Evolutionary conservation across 2,797 vertebrate genomes (phyloP).

Genomic region (Simalia tracyae): DNA sequence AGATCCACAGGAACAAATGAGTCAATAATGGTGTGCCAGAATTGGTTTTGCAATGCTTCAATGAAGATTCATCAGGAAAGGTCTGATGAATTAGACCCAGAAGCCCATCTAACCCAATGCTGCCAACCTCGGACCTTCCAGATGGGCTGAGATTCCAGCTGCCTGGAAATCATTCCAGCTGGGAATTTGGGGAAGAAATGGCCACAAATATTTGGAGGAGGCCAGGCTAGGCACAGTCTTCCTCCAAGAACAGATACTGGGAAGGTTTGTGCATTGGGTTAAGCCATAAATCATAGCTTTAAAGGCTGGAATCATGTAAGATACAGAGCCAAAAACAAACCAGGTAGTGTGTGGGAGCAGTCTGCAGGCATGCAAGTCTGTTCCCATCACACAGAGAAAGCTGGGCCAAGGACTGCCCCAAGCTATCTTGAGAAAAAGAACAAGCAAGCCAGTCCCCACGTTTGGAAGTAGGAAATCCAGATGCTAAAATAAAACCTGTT

Average conservation of each 20-base stretch:
- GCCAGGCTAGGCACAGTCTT: not conserved
- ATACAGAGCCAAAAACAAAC: not conserved
- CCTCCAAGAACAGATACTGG: not conserved
- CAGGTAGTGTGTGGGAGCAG: not conserved
- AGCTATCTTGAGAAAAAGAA: not conserved
- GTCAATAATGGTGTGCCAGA: not conserved
- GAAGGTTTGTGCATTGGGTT: not conserved
- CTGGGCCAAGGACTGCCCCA: not conserved
- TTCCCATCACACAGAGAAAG: not conserved
- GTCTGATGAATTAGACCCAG: not conserved
- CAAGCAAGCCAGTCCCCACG: not conserved
- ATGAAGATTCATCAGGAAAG: not conserved
- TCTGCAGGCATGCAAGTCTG: not conserved
- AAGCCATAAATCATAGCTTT: not conserved
- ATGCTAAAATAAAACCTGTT: not conserved
- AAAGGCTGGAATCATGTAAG: not conserved
- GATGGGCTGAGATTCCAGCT: too few relatives aligned
- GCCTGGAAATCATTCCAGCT: not conserved
- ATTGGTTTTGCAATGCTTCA: not conserved
- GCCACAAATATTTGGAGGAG: not conserved
- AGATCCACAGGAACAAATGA: not conserved
- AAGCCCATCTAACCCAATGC: not conserved
- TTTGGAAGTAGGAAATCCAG: not conserved
- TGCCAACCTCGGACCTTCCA: not conserved
- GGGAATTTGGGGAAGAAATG: not conserved